Percentiles rank a stretch among this genome's conserved stretches.
Conservation (phyloP, 2,797 vertebrate species). For the Distichodus sexfasciatus region DNA sequence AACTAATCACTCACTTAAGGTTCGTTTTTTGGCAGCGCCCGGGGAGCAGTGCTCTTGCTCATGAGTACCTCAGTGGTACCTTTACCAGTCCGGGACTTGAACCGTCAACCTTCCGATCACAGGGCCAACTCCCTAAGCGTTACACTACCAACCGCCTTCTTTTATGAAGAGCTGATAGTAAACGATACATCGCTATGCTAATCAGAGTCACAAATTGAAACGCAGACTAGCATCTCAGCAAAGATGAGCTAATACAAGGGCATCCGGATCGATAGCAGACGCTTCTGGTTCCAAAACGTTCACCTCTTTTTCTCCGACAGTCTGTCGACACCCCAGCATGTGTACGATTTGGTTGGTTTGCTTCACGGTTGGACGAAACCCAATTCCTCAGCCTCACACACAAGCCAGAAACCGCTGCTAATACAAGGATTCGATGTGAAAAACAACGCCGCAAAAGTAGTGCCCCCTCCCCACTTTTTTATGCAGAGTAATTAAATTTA, state of each 20-base stretch:
- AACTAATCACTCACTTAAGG: no score
- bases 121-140: no score
- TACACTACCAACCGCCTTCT: no score
- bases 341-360: conserved; percentile 16
- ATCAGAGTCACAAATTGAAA: neutral
- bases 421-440: conserved; percentile 22
- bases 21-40: no score
- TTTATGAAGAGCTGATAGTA: no score
- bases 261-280: conserved; percentile 20
- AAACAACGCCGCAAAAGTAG: neutral
- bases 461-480: neutral
- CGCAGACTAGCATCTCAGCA: neutral
- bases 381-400: neutral
- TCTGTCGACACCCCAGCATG: conserved; percentile 15
- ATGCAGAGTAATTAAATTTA: conserved; percentile 37
- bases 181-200: neutral
- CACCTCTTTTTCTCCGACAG: no score
- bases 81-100: no score
- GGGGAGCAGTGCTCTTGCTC: no score
- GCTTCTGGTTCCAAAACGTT: conserved; percentile 1
- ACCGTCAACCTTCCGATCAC: no score
- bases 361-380: conserved; percentile 10
- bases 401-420: neutral
- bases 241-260: no score
- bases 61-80: no score